Conservation (phyloP, 2,797 vertebrate genomes). For the Melanotaenia parkinsoni region DNA sequence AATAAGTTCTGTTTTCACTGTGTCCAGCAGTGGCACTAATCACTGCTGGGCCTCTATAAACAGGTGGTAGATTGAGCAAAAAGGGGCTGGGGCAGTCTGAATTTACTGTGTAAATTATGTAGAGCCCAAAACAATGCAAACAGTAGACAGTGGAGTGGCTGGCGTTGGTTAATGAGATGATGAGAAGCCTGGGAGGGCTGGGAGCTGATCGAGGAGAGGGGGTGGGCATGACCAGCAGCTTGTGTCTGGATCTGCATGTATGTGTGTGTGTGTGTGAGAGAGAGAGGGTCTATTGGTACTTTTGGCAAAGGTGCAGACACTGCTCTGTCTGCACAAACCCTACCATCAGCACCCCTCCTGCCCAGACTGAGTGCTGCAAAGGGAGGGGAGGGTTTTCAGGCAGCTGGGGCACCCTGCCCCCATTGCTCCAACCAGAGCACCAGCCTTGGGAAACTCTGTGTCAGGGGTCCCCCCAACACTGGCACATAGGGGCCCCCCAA, state of each 20-base stretch:
- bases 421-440: slow-evolving; percentile 66
- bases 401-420: slow-evolving; percentile 84
- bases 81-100: slow-evolving; percentile 70
- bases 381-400: slow-evolving; percentile 81
- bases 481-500: slow-evolving; percentile 80
- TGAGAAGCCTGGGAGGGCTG: slow-evolving; percentile 77
- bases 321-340: slow-evolving; percentile 74
- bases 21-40: slow-evolving; percentile 72
- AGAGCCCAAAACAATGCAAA: slow-evolving; percentile 85
- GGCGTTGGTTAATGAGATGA: slow-evolving; percentile 81
- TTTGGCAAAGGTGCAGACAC: slow-evolving; percentile 80
- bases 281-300: slow-evolving; percentile 65
- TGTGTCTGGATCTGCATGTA: slow-evolving; percentile 73
- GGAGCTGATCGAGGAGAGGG: slow-evolving; percentile 67
- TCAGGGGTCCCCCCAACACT: slow-evolving; percentile 76
- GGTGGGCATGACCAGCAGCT: slow-evolving; percentile 73
- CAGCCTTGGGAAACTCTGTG: slow-evolving; percentile 83
- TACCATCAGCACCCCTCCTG: slow-evolving; percentile 69
- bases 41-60: slow-evolving; percentile 72
- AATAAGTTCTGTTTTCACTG: slow-evolving; percentile 63
- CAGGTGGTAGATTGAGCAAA: slow-evolving; percentile 83
- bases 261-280: slow-evolving; percentile 47
- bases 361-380: slow-evolving; percentile 70
- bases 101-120: slow-evolving; percentile 86
- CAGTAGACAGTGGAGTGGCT: slow-evolving; percentile 83